Evolutionary conservation across 2,888 invertebrate species (phyloP), one percentile per base, ranked within the genome.

Genomic region (Carcina quercana): DNA sequence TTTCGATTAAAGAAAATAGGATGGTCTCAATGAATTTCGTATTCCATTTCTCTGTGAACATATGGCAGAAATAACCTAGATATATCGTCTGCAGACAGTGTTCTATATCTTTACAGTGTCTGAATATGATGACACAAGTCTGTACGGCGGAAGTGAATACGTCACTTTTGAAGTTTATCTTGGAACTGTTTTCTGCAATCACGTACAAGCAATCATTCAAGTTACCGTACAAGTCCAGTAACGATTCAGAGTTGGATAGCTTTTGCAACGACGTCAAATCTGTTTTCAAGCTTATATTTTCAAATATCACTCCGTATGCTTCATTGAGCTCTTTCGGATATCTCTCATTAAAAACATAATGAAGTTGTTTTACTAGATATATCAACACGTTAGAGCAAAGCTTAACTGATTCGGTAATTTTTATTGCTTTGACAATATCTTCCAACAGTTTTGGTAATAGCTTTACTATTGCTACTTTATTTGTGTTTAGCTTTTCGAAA

Each of bases 31-130:
- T 30, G 12, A 58, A 60, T 0, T 38, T 32, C 0, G 30, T 2
- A 28, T 56, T 47, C 0, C 40, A 41, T 11, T 52, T 50, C 7
- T 60, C 48, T 1, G 47, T 59, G 1, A 76, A 53, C 10, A 82
- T 43, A 44, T 53, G 50, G 15, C 66, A 68, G 17, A 78, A 68
- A 0, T 59, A 44, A 20, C 71, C 73, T 0, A 63, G 40, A 40
- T 68, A 73, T 15, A 74, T 65, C 0, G 65, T 72, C 30, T 78
- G 70, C 0, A 79, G 34, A 12, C 73, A 75, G 10, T 73, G 65
- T 17, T 62, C 66, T 3, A 78, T 44, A 2, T 65, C 69, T 0
- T 60, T 37, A 0, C 39, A 32, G 27, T 74, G 66, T 3, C 63
- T 66, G 0, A 80, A 38, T 0, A 82, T 12, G 0, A 40, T 43